Conservation (phyloP, 2,888 invertebrate species). For the Furcula furcula region DNA sequence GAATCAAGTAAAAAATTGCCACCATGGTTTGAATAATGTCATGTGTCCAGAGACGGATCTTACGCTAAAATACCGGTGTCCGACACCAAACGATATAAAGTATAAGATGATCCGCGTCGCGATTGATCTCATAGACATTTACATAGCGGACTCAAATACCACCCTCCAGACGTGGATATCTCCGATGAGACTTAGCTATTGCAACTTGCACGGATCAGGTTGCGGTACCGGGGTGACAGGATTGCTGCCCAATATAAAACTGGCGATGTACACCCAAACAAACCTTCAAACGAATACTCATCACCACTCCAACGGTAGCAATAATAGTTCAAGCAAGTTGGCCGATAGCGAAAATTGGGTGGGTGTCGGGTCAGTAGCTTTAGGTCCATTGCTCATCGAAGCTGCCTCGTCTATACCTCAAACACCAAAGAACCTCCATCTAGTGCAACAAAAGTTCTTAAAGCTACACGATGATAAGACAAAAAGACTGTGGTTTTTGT, state of each 20-base stretch:
- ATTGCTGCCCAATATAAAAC: slow-evolving; percentile 87
- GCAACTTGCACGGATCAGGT: slow-evolving; percentile 97
- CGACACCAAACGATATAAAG: slow-evolving; percentile 92
- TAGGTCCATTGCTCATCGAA: slow-evolving; percentile 95
- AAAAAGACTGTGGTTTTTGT: slow-evolving; percentile 96
- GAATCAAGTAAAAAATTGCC: slow-evolving; percentile 88
- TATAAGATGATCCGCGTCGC: slow-evolving; percentile 96
- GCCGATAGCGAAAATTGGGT: slow-evolving; percentile 89
- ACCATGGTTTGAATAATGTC: slow-evolving; percentile 87
- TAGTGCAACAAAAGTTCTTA: slow-evolving; percentile 91
- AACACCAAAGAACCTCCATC: slow-evolving; percentile 88
- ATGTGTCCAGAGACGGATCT: slow-evolving; percentile 86
- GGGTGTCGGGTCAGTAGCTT: slow-evolving; percentile 93
- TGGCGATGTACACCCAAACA: slow-evolving; percentile 85
- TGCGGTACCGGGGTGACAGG: slow-evolving; percentile 95
- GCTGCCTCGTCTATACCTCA: slow-evolving; percentile 91
- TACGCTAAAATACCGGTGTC: slow-evolving; percentile 88
- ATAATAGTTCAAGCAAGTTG: slow-evolving; percentile 56
- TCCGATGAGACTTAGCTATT: slow-evolving; percentile 93
- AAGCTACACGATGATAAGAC: slow-evolving; percentile 91
- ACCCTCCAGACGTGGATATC: slow-evolving; percentile 94
- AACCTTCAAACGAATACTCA: slow-evolving; percentile 77
- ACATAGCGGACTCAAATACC: slow-evolving; percentile 93
- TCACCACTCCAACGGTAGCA: slow-evolving; percentile 81
- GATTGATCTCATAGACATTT: slow-evolving; percentile 94